Evolutionary conservation across 1,140 invertebrate species (phyloP), one percentile per base, ranked within the genome.

Genomic region (Zaprionus kolodkinae): DNA sequence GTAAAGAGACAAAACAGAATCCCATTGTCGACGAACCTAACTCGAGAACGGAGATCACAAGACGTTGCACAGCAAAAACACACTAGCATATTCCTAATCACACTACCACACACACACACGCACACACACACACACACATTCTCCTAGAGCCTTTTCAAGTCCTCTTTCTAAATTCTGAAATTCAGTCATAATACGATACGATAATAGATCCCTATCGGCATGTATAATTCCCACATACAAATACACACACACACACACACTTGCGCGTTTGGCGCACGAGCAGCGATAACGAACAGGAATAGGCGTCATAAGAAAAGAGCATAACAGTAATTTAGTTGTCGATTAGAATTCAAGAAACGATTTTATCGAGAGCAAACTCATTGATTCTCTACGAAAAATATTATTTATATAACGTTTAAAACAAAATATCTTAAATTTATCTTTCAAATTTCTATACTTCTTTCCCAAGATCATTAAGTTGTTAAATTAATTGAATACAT

Each of bases 1-100:
- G 94, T 94, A 93, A 89, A 89, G 85, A 89, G 86, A 88, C 74
- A 85, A 91, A 76, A 87, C 79, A 63, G 67, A 70, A 74, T n/a
- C 59, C 15, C 12, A 59, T 50, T 12, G 7, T 48, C 45, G 6
- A 52, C 17, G 3, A 36, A 52, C 66, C 25, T 45, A 56, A 38
- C 15, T 7, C n/a, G 50, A 71, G 27, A 50, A 43, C 35, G 33
- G 36, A 15, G 55, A 76, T 45, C 35, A 33, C 33, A 50, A 63
- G 40, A 57, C 52, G 48, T 33, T 25, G 33, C 6, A 43, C 17
- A 67, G 27, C 27, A 30, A 30, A 30, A 30, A 30, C 27, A 30
- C 27, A 30, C 4, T 40, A 61, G 13, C 12, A 40, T 5, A 40
- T 5, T 21, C 33, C 33, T 6, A 65, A 30, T 36, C 36, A 25